Conservation (phyloP, 2,113 vertebrate genomes). For the Anarrhichthys ocellatus region DNA sequence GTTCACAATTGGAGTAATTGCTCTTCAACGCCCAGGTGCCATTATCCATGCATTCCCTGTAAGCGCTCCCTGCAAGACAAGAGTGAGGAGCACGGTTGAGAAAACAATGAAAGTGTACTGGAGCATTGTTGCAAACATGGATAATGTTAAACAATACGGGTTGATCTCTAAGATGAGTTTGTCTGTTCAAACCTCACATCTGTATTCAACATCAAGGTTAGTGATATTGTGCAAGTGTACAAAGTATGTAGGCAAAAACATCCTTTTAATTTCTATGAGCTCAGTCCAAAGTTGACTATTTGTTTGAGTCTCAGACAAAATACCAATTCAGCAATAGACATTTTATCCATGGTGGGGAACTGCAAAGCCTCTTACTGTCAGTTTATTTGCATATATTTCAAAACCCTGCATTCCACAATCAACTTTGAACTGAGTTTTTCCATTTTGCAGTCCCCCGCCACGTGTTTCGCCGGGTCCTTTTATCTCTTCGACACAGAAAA, state of each 20-base stretch:
- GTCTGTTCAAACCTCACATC: background rate
- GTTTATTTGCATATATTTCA: slow-evolving; percentile 73
- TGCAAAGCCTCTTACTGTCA: slow-evolving; percentile 70
- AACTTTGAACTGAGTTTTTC: slow-evolving; percentile 55
- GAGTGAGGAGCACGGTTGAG: background rate
- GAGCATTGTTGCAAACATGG: background rate
- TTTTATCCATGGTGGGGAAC: slow-evolving; percentile 54
- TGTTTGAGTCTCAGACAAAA: slow-evolving; percentile 23
- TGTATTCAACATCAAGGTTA: background rate
- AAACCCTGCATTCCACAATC: slow-evolving; percentile 59
- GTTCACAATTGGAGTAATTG: slow-evolving; percentile 96
- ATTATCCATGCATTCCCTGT: slow-evolving; percentile 95
- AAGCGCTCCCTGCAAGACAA: slow-evolving; percentile 88
- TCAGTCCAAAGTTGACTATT: slow-evolving; percentile 50
- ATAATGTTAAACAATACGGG: background rate
- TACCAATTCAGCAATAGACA: slow-evolving; percentile 43
- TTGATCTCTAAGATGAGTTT: background rate
- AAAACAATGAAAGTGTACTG: background rate
- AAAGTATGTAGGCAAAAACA: slow-evolving; percentile 6
- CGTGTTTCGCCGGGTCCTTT: slow-evolving; percentile 26
- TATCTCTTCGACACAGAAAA: slow-evolving; percentile 37
- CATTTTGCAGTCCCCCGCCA: slow-evolving; percentile 19
- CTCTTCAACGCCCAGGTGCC: slow-evolving; percentile 95
- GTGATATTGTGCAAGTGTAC: background rate
- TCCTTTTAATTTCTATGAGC: slow-evolving; percentile 35